Evolutionary conservation across 2,113 vertebrate genomes (phyloP).

Genomic region (Pomatostomus ruficeps): DNA sequence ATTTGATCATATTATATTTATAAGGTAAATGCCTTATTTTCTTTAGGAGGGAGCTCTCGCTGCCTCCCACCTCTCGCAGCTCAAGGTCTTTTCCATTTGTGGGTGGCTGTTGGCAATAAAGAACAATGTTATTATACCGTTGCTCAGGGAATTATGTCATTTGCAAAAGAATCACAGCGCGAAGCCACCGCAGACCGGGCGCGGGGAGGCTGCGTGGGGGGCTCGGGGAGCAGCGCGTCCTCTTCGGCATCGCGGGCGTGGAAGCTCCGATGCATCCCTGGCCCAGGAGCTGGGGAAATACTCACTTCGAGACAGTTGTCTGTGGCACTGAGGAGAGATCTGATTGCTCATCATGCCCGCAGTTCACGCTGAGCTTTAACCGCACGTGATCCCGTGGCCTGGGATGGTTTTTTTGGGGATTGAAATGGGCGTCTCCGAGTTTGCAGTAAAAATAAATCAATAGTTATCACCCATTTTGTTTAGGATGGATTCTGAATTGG

Average conservation of each 20-base stretch:
- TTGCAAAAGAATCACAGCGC: neutral
- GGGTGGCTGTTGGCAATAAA: neutral
- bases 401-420: neutral
- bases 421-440: accelerated
- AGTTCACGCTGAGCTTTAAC: accelerated
- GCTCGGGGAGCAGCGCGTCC: accelerated
- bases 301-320: accelerated
- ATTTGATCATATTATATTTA: conserved; percentile 38
- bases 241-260: accelerated
- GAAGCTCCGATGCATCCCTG: neutral
- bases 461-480: neutral
- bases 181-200: accelerated
- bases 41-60: neutral
- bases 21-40: conserved; percentile 33
- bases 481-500: neutral
- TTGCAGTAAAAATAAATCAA: neutral
- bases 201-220: neutral
- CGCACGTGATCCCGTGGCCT: accelerated
- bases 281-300: neutral
- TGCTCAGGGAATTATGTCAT: neutral
- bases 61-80: neutral
- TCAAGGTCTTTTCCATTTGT: conserved; percentile 6
- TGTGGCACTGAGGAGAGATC: neutral
- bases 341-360: neutral
- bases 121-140: neutral